Percentiles rank a stretch among this genome's conserved stretches.
Conservation (phyloP, 2,888 invertebrate species). For the Cosmia trapezina region DNA sequence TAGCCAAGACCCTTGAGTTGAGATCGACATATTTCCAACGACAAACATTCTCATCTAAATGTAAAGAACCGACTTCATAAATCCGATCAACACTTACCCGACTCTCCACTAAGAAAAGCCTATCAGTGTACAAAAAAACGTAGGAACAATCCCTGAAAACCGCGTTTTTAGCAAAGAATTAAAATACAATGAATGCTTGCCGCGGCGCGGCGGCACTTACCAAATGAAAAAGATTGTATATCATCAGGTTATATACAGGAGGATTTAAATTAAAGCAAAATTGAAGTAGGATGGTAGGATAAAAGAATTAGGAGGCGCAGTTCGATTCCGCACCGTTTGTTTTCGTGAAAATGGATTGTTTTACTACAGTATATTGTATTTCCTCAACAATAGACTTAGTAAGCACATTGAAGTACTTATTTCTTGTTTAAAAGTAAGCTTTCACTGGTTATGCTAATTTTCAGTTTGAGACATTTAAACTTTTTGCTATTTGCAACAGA, state of each 20-base stretch:
- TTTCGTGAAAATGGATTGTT: too few species aligned
- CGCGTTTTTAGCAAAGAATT: slow-evolving; percentile 45
- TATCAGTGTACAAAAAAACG: slow-evolving; percentile 32
- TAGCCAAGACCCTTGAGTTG: too few species aligned
- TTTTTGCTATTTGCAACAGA: too few species aligned
- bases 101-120: slow-evolving; percentile 23
- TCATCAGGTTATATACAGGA: slow-evolving; percentile 29
- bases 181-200: slow-evolving; percentile 47
- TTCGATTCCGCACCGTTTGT: too few species aligned
- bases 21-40: too few species aligned
- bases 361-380: too few species aligned
- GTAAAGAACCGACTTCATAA: slow-evolving; percentile 33
- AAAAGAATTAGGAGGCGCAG: background rate
- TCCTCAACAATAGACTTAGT: too few species aligned
- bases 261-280: slow-evolving; percentile 18
- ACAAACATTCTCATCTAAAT: background rate
- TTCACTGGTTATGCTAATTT: too few species aligned
- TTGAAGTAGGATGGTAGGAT: background rate
- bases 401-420: too few species aligned
- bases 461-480: too few species aligned
- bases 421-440: too few species aligned
- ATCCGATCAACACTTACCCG: slow-evolving; percentile 31
- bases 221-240: slow-evolving; percentile 51
- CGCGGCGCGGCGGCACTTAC: slow-evolving; percentile 38
- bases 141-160: slow-evolving; percentile 25